Percentiles rank a stretch among this genome's conserved stretches.
Evolutionary conservation across 2,113 vertebrate species (phyloP).

Genomic region (Ictalurus punctatus): DNA sequence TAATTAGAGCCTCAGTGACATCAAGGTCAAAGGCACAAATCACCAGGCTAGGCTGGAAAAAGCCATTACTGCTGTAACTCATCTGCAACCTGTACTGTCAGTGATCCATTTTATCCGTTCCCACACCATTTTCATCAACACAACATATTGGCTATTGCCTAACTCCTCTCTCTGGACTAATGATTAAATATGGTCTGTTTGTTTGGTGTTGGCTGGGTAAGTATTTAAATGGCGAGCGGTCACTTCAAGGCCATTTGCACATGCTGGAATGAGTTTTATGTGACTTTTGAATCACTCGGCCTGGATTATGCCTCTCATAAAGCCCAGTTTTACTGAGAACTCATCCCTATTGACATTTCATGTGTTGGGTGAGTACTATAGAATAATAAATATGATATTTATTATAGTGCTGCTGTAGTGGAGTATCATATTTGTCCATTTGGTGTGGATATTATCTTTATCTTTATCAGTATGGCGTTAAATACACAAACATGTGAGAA

Average conservation of each 20-base stretch:
- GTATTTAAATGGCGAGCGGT: not conserved
- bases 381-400: not conserved
- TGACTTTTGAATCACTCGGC: not conserved
- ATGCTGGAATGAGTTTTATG: not conserved
- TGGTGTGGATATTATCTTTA: not conserved
- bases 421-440: not conserved
- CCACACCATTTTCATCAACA: not conserved
- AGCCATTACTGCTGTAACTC: slow-evolving; percentile 16
- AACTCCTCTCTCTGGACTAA: not conserved
- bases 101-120: slow-evolving; percentile 8
- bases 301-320: not conserved
- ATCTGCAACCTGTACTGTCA: slow-evolving; percentile 6
- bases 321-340: not conserved
- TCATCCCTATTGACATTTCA: slow-evolving; percentile 15
- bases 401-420: not conserved
- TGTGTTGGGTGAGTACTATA: not conserved
- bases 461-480: not conserved
- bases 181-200: slow-evolving; percentile 5
- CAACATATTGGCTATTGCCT: not conserved
- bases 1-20: slow-evolving; percentile 24
- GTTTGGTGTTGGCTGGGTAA: not conserved
- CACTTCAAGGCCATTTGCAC: not conserved
- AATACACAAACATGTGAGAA: not conserved
- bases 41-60: slow-evolving; percentile 29
- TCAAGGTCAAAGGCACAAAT: slow-evolving; percentile 36